These are phyloP conservation scores for Philotrypesis tridentata DNA, from an alignment of 1,140 invertebrate species.

Conservation along the genomic window DNA sequence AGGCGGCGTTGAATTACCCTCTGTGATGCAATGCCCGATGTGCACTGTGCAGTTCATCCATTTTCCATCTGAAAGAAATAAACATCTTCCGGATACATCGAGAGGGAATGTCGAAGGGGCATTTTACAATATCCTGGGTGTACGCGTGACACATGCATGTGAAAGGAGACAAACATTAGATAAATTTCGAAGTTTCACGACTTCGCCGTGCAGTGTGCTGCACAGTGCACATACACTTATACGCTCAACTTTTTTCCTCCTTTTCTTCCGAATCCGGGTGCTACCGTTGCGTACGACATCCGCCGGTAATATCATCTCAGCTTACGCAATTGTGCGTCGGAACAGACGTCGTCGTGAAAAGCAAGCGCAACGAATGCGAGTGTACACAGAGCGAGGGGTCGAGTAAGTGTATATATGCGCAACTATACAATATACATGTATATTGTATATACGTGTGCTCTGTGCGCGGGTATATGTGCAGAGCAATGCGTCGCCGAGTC, in stretches of 20 bases:
- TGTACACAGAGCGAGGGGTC: background rate
- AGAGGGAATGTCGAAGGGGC: background rate
- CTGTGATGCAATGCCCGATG: background rate
- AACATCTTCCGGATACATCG: background rate
- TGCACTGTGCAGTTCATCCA: background rate
- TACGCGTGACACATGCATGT: background rate
- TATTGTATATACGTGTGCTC: no score
- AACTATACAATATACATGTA: no score
- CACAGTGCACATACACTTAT: background rate
- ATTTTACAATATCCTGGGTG: background rate
- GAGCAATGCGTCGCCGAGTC: background rate
- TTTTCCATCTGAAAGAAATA: background rate
- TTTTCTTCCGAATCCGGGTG: constrained; percentile 1
- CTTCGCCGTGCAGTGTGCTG: background rate
- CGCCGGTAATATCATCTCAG: constrained; percentile 44
- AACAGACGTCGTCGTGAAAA: constrained; percentile 27
- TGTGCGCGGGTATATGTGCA: background rate
- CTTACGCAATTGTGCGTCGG: constrained; percentile 45
- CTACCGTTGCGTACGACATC: constrained; percentile 28
- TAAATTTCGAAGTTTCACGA: constrained; percentile 47
- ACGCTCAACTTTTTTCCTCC: background rate
- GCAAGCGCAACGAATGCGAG: constrained; percentile 12
- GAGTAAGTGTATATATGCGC: background rate
- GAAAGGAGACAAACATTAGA: constrained; percentile 39
- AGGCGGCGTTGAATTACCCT: background rate